phyloP scores from a whole-genome alignment of 2,113 vertebrate species.

The Malurus elegans region DNA sequence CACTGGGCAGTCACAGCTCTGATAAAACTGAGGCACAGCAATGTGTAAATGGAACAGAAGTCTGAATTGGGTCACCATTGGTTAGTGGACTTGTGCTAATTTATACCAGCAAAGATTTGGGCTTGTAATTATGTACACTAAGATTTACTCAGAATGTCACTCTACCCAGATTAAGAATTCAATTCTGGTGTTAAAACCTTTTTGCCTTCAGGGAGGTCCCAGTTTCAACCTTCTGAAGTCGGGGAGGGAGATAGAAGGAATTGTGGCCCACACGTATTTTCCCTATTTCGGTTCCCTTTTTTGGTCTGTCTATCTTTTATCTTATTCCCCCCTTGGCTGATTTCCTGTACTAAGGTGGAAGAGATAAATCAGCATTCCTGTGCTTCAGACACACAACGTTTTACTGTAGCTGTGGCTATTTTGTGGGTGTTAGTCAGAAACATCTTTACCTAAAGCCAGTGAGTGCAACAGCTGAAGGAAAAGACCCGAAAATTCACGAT shows the following conservation, averaged over 20 bases:
- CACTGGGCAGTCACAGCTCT: neutral
- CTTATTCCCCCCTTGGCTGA: neutral
- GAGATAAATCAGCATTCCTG: neutral
- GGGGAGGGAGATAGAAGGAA: accelerated
- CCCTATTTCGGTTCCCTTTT: neutral
- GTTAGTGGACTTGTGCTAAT: neutral
- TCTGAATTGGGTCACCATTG: neutral
- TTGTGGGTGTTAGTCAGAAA: neutral
- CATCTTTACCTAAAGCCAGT: neutral
- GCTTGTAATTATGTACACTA: neutral
- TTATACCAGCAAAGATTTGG: neutral
- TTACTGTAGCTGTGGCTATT: neutral
- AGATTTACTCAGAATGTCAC: neutral
- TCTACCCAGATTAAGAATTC: neutral
- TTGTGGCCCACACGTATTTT: neutral
- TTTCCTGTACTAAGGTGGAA: neutral
- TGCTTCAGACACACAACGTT: neutral
- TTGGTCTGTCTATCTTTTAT: neutral
- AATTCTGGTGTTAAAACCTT: neutral
- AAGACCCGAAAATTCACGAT: neutral
- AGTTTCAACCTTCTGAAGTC: neutral
- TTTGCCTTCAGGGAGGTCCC: neutral
- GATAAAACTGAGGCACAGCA: neutral
- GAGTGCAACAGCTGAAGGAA: neutral
- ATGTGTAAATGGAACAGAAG: neutral